phyloP scores from a whole-genome alignment of 2,888 invertebrate genomes.

The Diploptera punctata region DNA sequence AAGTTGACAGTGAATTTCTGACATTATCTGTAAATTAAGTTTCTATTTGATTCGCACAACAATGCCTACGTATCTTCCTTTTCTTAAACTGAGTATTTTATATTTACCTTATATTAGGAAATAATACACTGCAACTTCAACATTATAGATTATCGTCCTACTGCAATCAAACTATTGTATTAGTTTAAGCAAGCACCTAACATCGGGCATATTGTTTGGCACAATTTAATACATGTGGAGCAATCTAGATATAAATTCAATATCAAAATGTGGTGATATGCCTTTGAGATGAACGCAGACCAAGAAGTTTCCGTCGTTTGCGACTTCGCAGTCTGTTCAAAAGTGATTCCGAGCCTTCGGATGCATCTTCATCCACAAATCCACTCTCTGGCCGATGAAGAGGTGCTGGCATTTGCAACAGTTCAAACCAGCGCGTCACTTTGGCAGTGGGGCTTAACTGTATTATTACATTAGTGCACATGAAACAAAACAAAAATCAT shows the following conservation, averaged over 20 bases:
- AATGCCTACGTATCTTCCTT: neutral
- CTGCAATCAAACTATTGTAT: neutral
- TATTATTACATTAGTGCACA: no score
- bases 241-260: neutral
- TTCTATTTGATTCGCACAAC: no score
- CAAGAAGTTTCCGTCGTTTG: constrained; percentile 72
- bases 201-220: neutral
- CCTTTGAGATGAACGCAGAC: constrained; percentile 65
- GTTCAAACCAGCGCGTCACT: constrained; percentile 82
- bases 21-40: no score
- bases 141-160: neutral
- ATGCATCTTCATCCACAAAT: constrained; percentile 73
- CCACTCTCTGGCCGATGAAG: constrained; percentile 77
- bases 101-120: neutral
- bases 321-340: constrained; percentile 66
- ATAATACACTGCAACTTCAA: neutral
- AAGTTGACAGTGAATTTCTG: no score
- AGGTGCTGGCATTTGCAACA: constrained; percentile 61
- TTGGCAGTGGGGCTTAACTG: constrained; percentile 79
- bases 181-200: neutral
- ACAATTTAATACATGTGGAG: neutral
- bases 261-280: constrained; percentile 73
- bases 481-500: no score
- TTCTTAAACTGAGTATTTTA: neutral
- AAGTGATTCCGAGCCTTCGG: constrained; percentile 67